Percentiles rank a stretch among this genome's conserved stretches.
These are phyloP conservation scores for Odobenus rosmarus DNA, from an alignment of 2,113 vertebrate genomes.

Conservation along the genomic window DNA sequence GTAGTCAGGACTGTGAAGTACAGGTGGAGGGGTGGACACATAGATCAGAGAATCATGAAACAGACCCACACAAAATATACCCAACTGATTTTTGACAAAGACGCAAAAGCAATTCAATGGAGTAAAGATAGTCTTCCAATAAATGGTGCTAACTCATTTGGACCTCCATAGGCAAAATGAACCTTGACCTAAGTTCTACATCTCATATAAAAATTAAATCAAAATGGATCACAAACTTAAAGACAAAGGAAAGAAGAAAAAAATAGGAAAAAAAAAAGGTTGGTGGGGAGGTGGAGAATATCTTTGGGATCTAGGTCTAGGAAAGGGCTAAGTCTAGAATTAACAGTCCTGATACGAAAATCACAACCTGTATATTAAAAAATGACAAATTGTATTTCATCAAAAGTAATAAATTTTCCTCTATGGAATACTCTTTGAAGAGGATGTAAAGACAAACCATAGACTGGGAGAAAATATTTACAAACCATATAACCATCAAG, in stretches of 20 bases:
- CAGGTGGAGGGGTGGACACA: not conserved
- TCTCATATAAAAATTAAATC: too few species aligned
- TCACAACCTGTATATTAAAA: not conserved
- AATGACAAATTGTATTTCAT: not conserved
- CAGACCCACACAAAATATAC: not conserved
- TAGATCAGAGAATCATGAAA: not conserved
- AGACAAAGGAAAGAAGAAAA: not conserved
- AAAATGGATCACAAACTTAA: not conserved
- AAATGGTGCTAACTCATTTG: too few species aligned
- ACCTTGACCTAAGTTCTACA: too few species aligned
- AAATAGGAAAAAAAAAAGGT: not conserved
- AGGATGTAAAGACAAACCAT: not conserved
- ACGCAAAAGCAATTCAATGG: not conserved
- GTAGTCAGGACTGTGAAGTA: too few species aligned
- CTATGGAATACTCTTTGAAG: not conserved
- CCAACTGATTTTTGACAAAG: not conserved
- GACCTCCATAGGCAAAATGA: too few species aligned
- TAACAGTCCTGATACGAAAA: not conserved
- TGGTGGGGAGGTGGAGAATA: not conserved
- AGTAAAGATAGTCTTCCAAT: too few species aligned
- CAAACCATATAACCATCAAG: not conserved
- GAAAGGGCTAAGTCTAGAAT: not conserved
- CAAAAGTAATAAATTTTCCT: not conserved
- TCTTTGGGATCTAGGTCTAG: not conserved
- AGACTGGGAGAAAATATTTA: not conserved